Percentiles rank a stretch among this genome's conserved stretches.
phyloP scores from a whole-genome alignment of 2,113 vertebrate genomes.

The Peromyscus californicus region DNA sequence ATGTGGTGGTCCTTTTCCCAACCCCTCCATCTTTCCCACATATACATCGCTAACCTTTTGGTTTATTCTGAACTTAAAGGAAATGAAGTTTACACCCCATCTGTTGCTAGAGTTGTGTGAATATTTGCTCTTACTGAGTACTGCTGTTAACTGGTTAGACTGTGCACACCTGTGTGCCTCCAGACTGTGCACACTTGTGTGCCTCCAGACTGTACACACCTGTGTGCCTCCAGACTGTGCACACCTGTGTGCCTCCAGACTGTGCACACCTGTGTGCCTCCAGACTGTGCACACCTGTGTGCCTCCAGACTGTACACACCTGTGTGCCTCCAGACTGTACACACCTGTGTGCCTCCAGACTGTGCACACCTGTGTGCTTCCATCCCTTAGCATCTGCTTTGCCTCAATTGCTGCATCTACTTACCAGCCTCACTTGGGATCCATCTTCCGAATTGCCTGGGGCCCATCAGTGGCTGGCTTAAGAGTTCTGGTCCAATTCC shows the following conservation, averaged over 20 bases:
- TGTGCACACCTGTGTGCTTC: no score
- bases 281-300: not conserved
- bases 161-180: not conserved
- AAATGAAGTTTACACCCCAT: not conserved
- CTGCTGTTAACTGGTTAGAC: not conserved
- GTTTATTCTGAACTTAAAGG: constrained; percentile 9
- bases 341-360: no score
- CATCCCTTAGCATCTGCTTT: not conserved
- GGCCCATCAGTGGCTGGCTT: not conserved
- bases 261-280: not conserved
- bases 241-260: not conserved
- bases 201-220: no score
- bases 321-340: no score
- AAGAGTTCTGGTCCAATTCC: not conserved
- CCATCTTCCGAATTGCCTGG: not conserved
- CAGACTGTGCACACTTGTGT: not conserved
- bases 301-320: no score
- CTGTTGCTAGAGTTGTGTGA: constrained; percentile 23
- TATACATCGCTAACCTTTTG: not conserved
- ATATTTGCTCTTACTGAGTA: not conserved
- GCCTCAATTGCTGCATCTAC: not conserved
- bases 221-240: no score
- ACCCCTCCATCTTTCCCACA: not conserved
- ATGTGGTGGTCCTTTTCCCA: not conserved
- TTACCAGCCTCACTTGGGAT: not conserved